These are phyloP conservation scores for Aurelia sp. DNA, from an alignment of 30 jellyfish, hydroid and myxozoan genomes.

Conservation along the genomic window DNA sequence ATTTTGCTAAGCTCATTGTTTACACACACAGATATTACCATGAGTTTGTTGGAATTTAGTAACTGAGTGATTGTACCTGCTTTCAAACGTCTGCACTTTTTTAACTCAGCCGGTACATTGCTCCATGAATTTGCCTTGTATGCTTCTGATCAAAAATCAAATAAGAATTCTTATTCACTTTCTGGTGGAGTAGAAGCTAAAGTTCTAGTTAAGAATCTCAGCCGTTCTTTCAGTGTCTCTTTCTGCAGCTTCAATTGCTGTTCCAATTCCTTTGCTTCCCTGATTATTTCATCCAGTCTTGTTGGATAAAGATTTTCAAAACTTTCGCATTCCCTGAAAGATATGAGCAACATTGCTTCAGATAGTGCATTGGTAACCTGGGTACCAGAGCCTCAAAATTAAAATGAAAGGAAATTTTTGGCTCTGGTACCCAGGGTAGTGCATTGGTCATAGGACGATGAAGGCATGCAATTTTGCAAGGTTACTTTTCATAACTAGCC, in stretches of 20 bases:
- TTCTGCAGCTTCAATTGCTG: slow-evolving; percentile 67
- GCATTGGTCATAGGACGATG: neutral
- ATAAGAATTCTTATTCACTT: neutral
- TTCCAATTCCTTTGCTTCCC: slow-evolving; percentile 74
- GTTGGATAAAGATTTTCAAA: slow-evolving; percentile 73
- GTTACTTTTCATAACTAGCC: no score
- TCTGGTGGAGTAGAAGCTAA: slow-evolving; percentile 52
- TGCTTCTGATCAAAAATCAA: no score
- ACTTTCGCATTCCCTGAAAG: slow-evolving; percentile 81
- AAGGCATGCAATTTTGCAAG: neutral
- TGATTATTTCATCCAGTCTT: slow-evolving; percentile 83
- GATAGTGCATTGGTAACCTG: neutral
- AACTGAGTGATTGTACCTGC: no score
- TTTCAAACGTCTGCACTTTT: no score
- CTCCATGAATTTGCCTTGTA: no score
- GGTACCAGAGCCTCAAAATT: no score
- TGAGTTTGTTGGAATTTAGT: no score
- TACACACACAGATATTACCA: no score
- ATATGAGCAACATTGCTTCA: neutral
- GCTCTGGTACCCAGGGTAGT: no score
- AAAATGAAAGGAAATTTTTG: no score
- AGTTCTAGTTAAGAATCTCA: slow-evolving; percentile 60
- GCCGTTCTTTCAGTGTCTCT: slow-evolving; percentile 66
- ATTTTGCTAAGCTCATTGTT: no score
- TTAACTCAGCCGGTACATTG: no score